These are phyloP conservation scores for Podabrus alpinus DNA, from an alignment of 2,888 invertebrate genomes.

Conservation along the genomic window DNA sequence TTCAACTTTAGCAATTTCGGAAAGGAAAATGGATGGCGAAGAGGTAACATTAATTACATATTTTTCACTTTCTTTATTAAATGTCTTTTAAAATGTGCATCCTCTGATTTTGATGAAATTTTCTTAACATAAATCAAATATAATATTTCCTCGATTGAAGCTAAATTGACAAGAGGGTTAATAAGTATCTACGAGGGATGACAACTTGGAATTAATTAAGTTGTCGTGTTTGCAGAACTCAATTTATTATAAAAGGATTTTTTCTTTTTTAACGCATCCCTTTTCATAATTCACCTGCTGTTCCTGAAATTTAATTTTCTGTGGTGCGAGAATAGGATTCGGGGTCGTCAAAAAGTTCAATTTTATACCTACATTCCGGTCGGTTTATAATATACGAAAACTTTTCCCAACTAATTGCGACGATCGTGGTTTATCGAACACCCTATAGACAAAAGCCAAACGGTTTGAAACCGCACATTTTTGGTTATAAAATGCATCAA, in stretches of 20 bases:
- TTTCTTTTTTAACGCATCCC: not conserved
- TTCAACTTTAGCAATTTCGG: not conserved
- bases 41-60: not conserved
- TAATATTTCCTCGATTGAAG: conserved; percentile 14
- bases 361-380: not conserved
- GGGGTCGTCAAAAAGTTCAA: not conserved
- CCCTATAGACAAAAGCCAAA: not conserved
- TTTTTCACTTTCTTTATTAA: conserved; percentile 19
- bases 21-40: not conserved
- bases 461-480: no score
- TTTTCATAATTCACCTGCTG: not conserved
- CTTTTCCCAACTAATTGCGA: not conserved
- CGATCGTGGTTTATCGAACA: not conserved
- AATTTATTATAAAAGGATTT: not conserved
- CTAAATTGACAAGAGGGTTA: conserved; percentile 5
- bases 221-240: not conserved
- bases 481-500: not conserved
- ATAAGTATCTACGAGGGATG: not conserved
- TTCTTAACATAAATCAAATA: conserved; percentile 10
- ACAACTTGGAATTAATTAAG: not conserved
- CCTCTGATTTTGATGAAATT: conserved; percentile 17
- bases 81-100: conserved; percentile 21
- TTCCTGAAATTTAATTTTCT: not conserved
- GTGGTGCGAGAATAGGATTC: not conserved
- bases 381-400: not conserved